Evolutionary conservation across 2,113 vertebrate species (phyloP), one percentile per base, ranked within the genome.

Genomic region (Rhegmatorhina hoffmannsi): DNA sequence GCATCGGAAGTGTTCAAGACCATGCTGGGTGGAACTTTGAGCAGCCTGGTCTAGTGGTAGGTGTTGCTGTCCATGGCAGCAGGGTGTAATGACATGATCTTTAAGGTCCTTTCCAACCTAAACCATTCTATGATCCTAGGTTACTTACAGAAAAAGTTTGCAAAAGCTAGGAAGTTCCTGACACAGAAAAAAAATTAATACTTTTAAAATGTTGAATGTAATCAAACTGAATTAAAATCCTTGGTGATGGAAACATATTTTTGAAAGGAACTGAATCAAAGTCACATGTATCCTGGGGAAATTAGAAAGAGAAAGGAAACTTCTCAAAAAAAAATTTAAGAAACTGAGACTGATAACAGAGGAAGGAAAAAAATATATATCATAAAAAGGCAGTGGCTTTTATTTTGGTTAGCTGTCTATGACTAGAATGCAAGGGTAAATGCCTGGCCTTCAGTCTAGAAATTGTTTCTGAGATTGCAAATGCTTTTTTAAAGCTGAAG

Each of bases 401-500:
- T 92, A 87, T 96, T 93, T 70, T 53, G 73, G 52, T 81, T 92
- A 74, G 29, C 44, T 63, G 53, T 73, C 74, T 72, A 77, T 62
- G 90, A 43, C 46, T 33, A n/a, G 44, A 87, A 84, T 59, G 36
- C 36, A 34, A 64, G 17, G 17, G 18, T 28, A 84, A 83, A 73
- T 47, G 29, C 31, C 29, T 4, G 12, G 66, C 74, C 68, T 77
- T 94, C 44, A 6, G 93, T 96, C 50, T 84, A 49, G 91, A 94
- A 96, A 93, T 75, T 46, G 67, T 87, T 78, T 94, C 82, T 69
- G 90, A 92, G 73, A 92, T 93, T 82, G 73, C 24, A 46, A 95
- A 95, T 56, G 92, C 84, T 91, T 94, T 95, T 95, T 89, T 72
- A 68, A 93, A 94, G 92, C 89, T 63, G 60, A 84, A 91, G 97